Base-by-base conservation (phyloP, 1,140 invertebrate species). In the Sycobia sp. region DNA sequence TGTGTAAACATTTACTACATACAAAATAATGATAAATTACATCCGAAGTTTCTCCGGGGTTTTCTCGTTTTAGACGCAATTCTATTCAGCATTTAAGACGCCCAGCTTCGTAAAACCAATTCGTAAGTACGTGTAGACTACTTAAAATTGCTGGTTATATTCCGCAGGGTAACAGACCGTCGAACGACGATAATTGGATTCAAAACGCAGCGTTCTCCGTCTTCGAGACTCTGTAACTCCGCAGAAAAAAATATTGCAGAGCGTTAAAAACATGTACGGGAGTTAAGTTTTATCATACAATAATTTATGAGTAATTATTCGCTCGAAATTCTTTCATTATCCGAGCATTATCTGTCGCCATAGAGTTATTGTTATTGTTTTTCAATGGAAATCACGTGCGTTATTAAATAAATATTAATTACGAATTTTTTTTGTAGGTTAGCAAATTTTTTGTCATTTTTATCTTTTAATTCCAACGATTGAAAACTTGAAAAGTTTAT, bases 21-120 rank as follows among this genome's bases (percentile, higher is more conserved):
- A n/a, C 23, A 47, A 9, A n/a, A 20, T 34, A 43, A 25, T 41
- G 11, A 13, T 41, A n/a, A 61, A 36, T 61, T 61, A 61, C 41
- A 46, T 61, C 11, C 29, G 16, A 27, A 54, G 29, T 36, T 46
- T 39, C 22, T 36, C 23, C 39, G 16, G 10, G 23, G 4, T 58
- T 25, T 25, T 36, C 5, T 14, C 2, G 10, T 41, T 51, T 60
- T 18, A 25, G 22, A 22, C 23, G 53, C 38, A 55, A 23, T 41
- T 27, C 9, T 20, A 54, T 22, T 29, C 23, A 9, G 46, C 34
- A 9, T 32, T 27, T 46, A 47, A 46, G 46, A 36, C 18, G 16
- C 23, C 44, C 55, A 43, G 41, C n/a, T 14, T 18, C 4, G 25
- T 13, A 50, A 41, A n/a, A n/a, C 13, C 25, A 29, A 51, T 51